Conservation (phyloP, 2,113 vertebrate genomes). For the Oncorhynchus mykiss region DNA sequence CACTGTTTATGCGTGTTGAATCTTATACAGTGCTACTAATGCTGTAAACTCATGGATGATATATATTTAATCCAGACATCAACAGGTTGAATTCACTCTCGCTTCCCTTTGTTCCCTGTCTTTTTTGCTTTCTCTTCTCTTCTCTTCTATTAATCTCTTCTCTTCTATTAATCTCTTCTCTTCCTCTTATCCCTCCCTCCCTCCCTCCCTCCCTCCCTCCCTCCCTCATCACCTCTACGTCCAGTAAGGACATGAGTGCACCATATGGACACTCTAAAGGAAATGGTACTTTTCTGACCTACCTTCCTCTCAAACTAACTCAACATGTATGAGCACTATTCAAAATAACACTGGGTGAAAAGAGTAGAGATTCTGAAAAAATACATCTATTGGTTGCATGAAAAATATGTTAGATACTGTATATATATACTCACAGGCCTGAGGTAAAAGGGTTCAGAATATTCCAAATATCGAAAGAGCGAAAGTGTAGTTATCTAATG, state of each 20-base stretch:
- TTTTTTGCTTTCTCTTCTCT: not conserved
- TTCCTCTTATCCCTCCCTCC: too few relatives aligned
- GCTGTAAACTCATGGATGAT: not conserved
- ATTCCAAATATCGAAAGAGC: not conserved
- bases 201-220: not conserved
- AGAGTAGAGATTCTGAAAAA: not conserved
- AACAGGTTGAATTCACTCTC: not conserved
- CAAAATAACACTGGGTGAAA: not conserved
- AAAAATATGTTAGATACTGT: conserved; percentile 1
- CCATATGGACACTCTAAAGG: not conserved
- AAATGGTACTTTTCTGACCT: not conserved
- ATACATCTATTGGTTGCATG: not conserved
- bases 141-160: too few relatives aligned
- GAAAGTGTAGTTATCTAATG: not conserved
- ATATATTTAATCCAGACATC: not conserved
- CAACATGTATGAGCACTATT: not conserved
- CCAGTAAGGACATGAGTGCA: not conserved
- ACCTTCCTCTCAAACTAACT: not conserved
- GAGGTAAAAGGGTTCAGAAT: not conserved
- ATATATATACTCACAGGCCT: not conserved
- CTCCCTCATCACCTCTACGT: not conserved
- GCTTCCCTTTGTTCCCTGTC: not conserved
- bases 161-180: fast-evolving
- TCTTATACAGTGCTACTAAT: not conserved
- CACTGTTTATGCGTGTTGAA: not conserved